A percentile compares a stretch with the other conserved stretches of the same genome.
phyloP scores from a whole-genome alignment of 2,797 vertebrate species.

The Anguilla megastoma region DNA sequence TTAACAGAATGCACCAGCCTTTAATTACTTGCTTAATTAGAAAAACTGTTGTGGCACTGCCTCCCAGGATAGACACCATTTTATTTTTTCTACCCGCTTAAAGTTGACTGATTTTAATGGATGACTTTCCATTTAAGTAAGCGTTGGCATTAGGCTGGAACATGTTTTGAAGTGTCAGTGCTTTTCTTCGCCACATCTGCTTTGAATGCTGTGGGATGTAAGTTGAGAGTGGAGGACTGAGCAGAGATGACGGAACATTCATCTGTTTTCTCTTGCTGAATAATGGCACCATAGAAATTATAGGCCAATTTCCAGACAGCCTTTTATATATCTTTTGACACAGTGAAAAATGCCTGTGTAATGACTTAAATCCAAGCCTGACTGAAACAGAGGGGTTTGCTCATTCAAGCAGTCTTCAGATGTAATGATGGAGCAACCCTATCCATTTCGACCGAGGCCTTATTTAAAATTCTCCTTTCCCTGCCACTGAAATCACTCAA shows the following conservation, averaged over 20 bases:
- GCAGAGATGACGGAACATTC: not conserved
- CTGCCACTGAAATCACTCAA: constrained; percentile 23
- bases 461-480: constrained; percentile 26
- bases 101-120: not conserved
- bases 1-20: not conserved
- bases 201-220: not conserved
- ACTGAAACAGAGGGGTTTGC: not conserved
- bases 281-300: constrained; percentile 17
- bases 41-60: not conserved
- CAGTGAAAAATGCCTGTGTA: constrained; percentile 19
- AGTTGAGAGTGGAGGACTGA: not conserved
- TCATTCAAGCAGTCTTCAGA: constrained; percentile 1
- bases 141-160: not conserved
- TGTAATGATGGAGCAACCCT: constrained; percentile 23
- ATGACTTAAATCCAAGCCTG: constrained; percentile 20
- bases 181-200: not conserved
- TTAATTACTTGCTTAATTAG: not conserved
- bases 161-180: constrained; percentile 1
- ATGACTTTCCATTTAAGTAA: not conserved
- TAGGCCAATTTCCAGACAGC: not conserved
- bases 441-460: not conserved
- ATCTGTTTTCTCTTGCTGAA: constrained; percentile 7
- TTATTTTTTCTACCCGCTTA: not conserved
- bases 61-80: not conserved
- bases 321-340: constrained; percentile 17